These are phyloP conservation scores for Donacobius atricapilla DNA, from an alignment of 2,113 vertebrate species.

Conservation along the genomic window DNA sequence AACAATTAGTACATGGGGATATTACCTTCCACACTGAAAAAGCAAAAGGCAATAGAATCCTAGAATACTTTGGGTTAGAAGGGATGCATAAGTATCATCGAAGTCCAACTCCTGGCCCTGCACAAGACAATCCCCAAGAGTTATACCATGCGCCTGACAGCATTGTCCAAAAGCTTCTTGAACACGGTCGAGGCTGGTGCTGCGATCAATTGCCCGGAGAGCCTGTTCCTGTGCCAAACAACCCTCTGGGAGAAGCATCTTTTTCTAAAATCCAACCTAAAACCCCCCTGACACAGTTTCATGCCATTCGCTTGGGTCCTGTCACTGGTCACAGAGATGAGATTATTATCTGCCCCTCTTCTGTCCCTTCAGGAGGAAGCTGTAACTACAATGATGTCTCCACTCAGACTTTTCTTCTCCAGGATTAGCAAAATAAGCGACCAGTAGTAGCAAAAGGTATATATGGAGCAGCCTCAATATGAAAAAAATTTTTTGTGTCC, in stretches of 20 bases:
- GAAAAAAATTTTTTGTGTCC: not conserved
- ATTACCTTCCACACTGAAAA: not conserved
- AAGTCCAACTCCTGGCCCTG: not conserved
- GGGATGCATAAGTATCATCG: not conserved
- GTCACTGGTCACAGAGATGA: not conserved
- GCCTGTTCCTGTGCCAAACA: not conserved
- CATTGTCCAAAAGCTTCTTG: not conserved
- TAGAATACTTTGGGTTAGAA: not conserved
- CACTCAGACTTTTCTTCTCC: not conserved
- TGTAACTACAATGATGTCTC: not conserved
- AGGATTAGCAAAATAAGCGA: not conserved
- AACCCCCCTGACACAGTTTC: not conserved
- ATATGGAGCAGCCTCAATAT: no score
- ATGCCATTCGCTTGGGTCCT: accelerated
- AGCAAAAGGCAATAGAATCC: not conserved
- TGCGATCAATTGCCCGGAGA: not conserved
- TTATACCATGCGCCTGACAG: not conserved
- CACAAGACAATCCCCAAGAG: not conserved
- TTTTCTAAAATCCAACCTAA: not conserved
- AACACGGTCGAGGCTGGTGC: not conserved
- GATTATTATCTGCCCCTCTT: not conserved
- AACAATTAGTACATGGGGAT: not conserved
- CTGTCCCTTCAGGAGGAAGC: not conserved
- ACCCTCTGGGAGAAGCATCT: not conserved
- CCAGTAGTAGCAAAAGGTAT: not conserved